Base-by-base conservation (phyloP, 2,113 vertebrate genomes). In the Agapornis roseicollis region DNA sequence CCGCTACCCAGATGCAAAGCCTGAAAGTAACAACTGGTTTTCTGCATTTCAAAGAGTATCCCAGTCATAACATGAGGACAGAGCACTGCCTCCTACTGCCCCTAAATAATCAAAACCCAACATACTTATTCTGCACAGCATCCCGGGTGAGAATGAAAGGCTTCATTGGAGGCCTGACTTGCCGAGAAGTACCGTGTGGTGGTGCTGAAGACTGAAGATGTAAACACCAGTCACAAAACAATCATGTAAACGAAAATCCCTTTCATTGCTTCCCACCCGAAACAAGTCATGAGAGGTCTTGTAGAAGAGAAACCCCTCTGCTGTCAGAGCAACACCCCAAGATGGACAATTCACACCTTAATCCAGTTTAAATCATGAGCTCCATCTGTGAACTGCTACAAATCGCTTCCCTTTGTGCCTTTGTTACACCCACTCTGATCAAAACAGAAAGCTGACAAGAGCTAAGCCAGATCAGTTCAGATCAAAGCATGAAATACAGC, bases 91-190 rank as follows among this genome's bases (percentile, higher is more conserved):
- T 25, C 33, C 0, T 4, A 28, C 42, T 2, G 16, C 4, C 14
- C 5, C 2, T 27, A 24, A 66, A 27, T 7, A 37, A 37, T 2
- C 58, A 61, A 33, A 39, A 44, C 27, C 7, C 63, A 27, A 97
- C 97, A 46, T 98, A 98, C 98, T 98, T 98, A 64, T 98, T 98
- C 98, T 99, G 99, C 41, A 98, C 89, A 46, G 97, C 97, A 28
- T 99, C 98, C 94, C 99, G 98, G 85, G 99, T 99, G 20, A 99
- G 98, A 91, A 99, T 98, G 96, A 99, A 99, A 19, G 99, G 98
- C 73, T 98, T 99, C 98, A 99, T 33, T 0, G 98, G 98, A 29
- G 98, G 74, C 79, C 98, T 98, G 64, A 29, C 69, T 53, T 79
- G 95, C 80, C 50, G 97, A 85, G 96, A 24, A 11, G 96, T 23